These are phyloP conservation scores for Cossypha caffra DNA, from an alignment of 2,797 vertebrate genomes.

Conservation along the genomic window DNA sequence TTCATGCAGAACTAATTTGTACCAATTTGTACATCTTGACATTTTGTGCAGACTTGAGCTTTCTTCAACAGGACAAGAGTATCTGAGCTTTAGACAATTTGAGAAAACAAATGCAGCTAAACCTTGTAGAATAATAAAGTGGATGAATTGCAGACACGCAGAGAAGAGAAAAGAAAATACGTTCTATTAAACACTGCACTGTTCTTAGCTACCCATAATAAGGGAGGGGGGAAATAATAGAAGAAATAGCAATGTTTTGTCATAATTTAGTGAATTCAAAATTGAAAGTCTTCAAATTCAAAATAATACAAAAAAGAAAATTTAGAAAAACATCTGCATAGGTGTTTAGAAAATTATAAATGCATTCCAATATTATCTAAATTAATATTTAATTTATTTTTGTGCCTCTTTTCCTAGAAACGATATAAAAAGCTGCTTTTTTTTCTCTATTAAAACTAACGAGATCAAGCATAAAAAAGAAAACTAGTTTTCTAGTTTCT, in stretches of 20 bases:
- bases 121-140: background rate
- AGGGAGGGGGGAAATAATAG: accelerated
- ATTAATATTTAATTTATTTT: background rate
- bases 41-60: background rate
- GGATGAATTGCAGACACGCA: background rate
- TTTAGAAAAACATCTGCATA: background rate
- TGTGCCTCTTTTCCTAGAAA: background rate
- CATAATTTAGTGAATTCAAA: background rate
- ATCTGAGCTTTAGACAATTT: background rate
- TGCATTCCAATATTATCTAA: background rate
- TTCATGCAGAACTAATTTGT: background rate
- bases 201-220: background rate
- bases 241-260: background rate
- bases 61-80: background rate
- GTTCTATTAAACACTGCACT: background rate
- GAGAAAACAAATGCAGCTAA: background rate
- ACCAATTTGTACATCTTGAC: background rate
- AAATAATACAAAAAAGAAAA: background rate
- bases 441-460: background rate
- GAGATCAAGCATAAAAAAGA: background rate
- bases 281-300: background rate
- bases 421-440: background rate
- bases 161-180: background rate
- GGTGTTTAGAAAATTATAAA: background rate
- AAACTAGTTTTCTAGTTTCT: background rate